Conservation (phyloP, 2,888 invertebrate species). For the Pediacus dermestoides region DNA sequence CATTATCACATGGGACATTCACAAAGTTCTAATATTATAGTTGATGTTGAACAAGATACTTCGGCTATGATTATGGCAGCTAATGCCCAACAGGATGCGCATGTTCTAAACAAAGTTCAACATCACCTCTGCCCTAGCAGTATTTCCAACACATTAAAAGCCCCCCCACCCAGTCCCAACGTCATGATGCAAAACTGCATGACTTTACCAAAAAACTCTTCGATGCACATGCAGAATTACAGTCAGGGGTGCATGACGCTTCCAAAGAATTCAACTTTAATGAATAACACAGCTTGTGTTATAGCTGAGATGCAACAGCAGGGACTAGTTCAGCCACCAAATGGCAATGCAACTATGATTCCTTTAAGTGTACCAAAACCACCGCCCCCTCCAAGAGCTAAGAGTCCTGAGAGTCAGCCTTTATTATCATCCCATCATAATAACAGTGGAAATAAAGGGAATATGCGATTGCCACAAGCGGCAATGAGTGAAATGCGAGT, state of each 20-base stretch:
- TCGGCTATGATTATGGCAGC: conserved; percentile 58
- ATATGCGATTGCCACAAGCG: conserved; percentile 70
- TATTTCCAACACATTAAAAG: conserved; percentile 56
- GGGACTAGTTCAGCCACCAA: conserved; percentile 58
- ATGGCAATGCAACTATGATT: conserved; percentile 58
- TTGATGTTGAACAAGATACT: conserved; percentile 75
- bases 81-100: conserved; percentile 54
- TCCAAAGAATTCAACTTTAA: conserved; percentile 57
- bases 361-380: conserved; percentile 57
- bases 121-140: conserved; percentile 54
- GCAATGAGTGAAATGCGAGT: conserved; percentile 88
- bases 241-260: conserved; percentile 52
- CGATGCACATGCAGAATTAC: conserved; percentile 46
- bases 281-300: conserved; percentile 53
- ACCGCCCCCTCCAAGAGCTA: conserved; percentile 56
- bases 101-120: conserved; percentile 55
- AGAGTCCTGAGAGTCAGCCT: conserved; percentile 57
- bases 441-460: conserved; percentile 48
- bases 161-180: conserved; percentile 60
- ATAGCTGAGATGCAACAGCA: conserved; percentile 58
- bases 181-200: conserved; percentile 51
- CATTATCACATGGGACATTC: conserved; percentile 75
- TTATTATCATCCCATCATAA: conserved; percentile 51
- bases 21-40: conserved; percentile 76
- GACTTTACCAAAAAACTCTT: conserved; percentile 54